A percentile compares a stretch with the other conserved stretches of the same genome.
phyloP scores from a whole-genome alignment of 2,113 vertebrate genomes.

The Sclerurus mexicanus region DNA sequence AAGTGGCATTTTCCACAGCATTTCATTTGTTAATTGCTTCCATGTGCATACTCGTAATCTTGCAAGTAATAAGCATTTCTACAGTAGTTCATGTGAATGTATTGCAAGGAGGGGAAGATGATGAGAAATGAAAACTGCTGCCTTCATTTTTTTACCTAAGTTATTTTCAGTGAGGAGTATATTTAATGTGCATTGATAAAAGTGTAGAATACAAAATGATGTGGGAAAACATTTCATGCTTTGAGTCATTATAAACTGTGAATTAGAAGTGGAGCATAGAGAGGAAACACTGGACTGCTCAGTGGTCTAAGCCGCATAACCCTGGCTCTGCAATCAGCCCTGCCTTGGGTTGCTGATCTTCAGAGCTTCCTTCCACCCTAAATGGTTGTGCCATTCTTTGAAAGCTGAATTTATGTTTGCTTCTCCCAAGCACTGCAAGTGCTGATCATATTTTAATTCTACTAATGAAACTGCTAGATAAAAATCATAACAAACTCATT shows the following conservation, averaged over 20 bases:
- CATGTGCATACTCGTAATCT: neutral
- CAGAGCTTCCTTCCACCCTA: neutral
- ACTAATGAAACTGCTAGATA: neutral
- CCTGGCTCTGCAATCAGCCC: neutral
- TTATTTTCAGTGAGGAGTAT: neutral
- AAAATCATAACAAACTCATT: neutral
- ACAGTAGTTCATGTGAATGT: neutral
- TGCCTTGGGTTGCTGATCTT: neutral
- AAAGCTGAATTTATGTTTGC: neutral
- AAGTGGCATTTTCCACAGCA: neutral
- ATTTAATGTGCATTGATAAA: neutral
- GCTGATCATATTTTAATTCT: neutral
- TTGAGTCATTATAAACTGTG: neutral
- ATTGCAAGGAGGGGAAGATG: neutral
- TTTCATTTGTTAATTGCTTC: slow-evolving; percentile 25
- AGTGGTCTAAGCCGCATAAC: neutral
- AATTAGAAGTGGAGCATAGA: neutral
- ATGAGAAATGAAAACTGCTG: neutral
- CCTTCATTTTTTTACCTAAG: neutral
- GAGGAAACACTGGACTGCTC: neutral
- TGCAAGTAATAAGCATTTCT: neutral
- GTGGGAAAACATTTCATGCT: neutral
- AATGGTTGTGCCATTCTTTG: neutral
- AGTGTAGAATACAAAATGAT: neutral
- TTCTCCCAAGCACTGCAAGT: neutral